Evolutionary conservation across 2,888 invertebrate species (phyloP).

Genomic region (Graphium colonna): DNA sequence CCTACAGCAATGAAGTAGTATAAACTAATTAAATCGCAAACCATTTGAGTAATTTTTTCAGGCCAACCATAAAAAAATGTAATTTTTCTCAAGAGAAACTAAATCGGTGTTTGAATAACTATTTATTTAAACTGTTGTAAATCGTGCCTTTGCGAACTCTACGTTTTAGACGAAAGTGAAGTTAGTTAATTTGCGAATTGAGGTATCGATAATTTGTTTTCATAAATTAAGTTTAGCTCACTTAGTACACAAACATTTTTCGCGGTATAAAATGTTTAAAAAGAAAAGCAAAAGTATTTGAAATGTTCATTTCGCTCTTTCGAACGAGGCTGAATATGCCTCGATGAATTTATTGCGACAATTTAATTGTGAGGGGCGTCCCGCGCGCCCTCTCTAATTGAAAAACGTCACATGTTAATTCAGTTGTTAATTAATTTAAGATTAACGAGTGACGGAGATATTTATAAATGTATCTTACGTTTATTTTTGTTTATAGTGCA

Average conservation of each 20-base stretch:
- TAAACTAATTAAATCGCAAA: too few species aligned
- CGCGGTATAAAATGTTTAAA: background rate
- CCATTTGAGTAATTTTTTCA: too few species aligned
- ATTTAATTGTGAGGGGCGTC: constrained; percentile 18
- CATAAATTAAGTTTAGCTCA: too few species aligned
- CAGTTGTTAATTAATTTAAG: constrained; percentile 16
- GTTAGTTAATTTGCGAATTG: too few species aligned
- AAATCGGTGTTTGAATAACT: too few species aligned
- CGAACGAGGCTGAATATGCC: constrained; percentile 8
- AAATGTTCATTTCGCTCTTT: constrained; percentile 8
- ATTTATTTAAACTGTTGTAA: too few species aligned
- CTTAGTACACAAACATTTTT: background rate
- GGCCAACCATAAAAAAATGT: too few species aligned
- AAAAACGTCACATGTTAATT: constrained; percentile 19
- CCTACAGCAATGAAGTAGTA: too few species aligned
- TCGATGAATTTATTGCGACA: constrained; percentile 17
- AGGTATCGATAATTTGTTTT: too few species aligned
- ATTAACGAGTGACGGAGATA: constrained; percentile 4
- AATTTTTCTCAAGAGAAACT: too few species aligned
- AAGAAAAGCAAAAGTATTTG: background rate
- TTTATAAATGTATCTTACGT: background rate
- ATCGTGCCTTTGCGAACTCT: too few species aligned
- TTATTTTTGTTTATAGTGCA: background rate
- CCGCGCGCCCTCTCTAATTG: constrained; percentile 16
- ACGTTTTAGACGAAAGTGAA: too few species aligned